Conservation (phyloP, 2,113 vertebrate species). For the Xerus inauris region DNA sequence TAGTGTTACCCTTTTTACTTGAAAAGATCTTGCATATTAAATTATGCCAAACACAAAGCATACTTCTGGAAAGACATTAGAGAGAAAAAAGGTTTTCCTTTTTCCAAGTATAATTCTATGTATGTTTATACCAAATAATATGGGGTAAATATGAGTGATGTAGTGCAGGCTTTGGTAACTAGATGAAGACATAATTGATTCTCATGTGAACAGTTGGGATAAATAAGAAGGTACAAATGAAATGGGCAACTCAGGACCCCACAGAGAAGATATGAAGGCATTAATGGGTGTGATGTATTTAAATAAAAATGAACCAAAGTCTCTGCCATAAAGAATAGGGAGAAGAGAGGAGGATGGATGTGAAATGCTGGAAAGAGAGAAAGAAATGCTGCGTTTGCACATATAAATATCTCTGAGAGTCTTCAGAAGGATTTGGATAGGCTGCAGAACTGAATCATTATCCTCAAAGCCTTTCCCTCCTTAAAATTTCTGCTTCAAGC, state of each 20-base stretch:
- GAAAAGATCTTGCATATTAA: background rate
- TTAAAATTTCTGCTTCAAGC: constrained; percentile 64
- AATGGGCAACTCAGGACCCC: background rate
- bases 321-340: background rate
- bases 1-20: background rate
- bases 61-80: background rate
- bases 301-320: background rate
- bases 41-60: background rate
- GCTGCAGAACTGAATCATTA: background rate
- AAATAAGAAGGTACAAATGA: background rate
- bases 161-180: background rate
- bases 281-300: background rate
- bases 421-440: constrained; percentile 10
- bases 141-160: background rate
- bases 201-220: background rate
- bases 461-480: background rate
- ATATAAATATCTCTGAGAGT: background rate
- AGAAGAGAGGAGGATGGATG: background rate
- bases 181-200: background rate
- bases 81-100: background rate
- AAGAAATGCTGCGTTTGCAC: background rate
- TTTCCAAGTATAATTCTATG: background rate
- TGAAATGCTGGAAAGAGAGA: background rate
- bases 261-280: background rate
- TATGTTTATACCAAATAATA: background rate